phyloP scores from a whole-genome alignment of 2,888 invertebrate species.

The Hoplodrina blanda region DNA sequence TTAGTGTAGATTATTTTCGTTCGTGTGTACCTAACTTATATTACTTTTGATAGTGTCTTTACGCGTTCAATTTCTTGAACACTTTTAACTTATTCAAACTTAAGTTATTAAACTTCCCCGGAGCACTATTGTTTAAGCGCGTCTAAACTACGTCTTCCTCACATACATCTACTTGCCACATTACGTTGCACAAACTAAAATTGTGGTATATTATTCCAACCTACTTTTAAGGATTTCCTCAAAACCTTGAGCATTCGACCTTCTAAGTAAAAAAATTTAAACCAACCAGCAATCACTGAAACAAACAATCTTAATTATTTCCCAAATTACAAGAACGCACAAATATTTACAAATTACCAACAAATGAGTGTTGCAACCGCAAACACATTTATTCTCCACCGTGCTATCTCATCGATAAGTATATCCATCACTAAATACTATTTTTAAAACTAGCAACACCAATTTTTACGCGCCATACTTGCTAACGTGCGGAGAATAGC shows the following conservation, averaged over 20 bases:
- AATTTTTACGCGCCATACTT: conserved; percentile 64
- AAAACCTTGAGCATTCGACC: conserved; percentile 13
- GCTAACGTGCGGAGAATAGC: conserved; percentile 66
- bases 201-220: neutral
- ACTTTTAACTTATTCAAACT: conserved; percentile 38
- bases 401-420: conserved; percentile 55
- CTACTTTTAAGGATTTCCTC: neutral
- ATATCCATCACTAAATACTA: conserved; percentile 65
- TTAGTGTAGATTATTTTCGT: neutral
- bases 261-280: conserved; percentile 29
- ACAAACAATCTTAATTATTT: conserved; percentile 36
- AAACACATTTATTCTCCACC: conserved; percentile 55
- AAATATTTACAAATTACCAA: conserved; percentile 53
- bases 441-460: conserved; percentile 70
- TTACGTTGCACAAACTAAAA: conserved; percentile 23
- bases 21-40: neutral
- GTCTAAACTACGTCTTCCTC: conserved; percentile 34
- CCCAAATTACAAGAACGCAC: conserved; percentile 36
- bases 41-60: conserved; percentile 9
- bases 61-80: conserved; percentile 10
- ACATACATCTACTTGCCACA: conserved; percentile 21
- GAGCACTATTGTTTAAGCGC: conserved; percentile 23
- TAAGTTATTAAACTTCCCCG: conserved; percentile 43
- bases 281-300: conserved; percentile 2
- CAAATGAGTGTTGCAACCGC: conserved; percentile 53